Percentiles rank a stretch among this genome's conserved stretches.
These are phyloP conservation scores for Leucophora obtusa DNA, from an alignment of 2,888 invertebrate species.

Conservation along the genomic window DNA sequence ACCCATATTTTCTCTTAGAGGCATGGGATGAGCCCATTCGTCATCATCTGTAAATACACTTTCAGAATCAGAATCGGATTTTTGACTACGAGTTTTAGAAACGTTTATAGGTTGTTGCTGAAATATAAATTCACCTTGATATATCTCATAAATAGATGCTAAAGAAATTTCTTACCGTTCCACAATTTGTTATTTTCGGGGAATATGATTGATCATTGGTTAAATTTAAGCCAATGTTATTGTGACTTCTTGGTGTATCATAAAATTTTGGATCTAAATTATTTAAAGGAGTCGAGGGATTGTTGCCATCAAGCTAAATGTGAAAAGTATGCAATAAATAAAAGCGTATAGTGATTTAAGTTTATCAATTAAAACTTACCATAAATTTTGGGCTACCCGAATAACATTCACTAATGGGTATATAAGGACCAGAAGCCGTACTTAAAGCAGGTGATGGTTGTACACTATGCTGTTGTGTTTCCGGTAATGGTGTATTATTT, in stretches of 20 bases:
- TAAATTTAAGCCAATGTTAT: constrained; percentile 78
- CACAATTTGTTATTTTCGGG: constrained; percentile 78
- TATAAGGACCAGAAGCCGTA: constrained; percentile 89
- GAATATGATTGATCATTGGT: constrained; percentile 79
- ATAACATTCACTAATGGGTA: constrained; percentile 94
- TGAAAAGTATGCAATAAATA: neutral
- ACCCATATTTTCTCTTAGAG: constrained; percentile 77
- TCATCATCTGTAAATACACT: constrained; percentile 86
- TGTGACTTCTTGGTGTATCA: constrained; percentile 79
- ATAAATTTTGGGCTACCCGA: constrained; percentile 84
- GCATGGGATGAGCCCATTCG: constrained; percentile 82
- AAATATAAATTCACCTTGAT: constrained; percentile 1
- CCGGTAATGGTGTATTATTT: constrained; percentile 73
- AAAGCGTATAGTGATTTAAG: neutral
- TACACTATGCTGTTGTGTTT: constrained; percentile 71
- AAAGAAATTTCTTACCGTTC: constrained; percentile 68
- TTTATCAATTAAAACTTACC: constrained; percentile 63
- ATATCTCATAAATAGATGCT: neutral
- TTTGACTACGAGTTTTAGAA: constrained; percentile 69
- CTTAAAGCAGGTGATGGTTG: constrained; percentile 84
- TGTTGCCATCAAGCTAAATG: constrained; percentile 68
- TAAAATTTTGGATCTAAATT: constrained; percentile 81
- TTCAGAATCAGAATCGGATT: constrained; percentile 83
- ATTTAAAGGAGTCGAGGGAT: constrained; percentile 76
- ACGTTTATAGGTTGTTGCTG: constrained; percentile 72